These are phyloP conservation scores for Odontesthes bonariensis DNA, from an alignment of 2,113 vertebrate genomes.

Conservation along the genomic window DNA sequence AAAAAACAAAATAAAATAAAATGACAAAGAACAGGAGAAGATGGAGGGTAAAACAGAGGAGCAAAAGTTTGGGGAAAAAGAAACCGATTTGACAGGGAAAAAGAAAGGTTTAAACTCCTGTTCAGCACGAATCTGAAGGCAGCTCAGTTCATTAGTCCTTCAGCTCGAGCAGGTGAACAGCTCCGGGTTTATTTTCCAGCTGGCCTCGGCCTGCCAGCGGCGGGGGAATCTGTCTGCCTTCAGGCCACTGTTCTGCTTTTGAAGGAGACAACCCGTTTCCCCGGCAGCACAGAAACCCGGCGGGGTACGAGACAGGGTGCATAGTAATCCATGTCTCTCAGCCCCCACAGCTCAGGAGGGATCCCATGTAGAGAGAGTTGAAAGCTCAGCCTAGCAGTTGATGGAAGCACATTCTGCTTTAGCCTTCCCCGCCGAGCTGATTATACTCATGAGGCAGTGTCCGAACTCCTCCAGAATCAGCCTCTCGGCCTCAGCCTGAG, in stretches of 20 bases:
- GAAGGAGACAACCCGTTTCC: constrained; percentile 13
- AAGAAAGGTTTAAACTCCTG: constrained; percentile 8
- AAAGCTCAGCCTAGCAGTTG: constrained; percentile 86
- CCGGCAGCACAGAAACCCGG: constrained; percentile 30
- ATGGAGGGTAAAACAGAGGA: constrained; percentile 31
- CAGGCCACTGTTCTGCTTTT: constrained; percentile 20
- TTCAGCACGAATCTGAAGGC: constrained; percentile 18
- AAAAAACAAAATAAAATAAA: constrained; percentile 20
- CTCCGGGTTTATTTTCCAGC: constrained; percentile 38
- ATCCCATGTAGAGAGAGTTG: constrained; percentile 8
- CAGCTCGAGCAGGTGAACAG: constrained; percentile 21
- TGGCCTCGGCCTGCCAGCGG: constrained; percentile 13
- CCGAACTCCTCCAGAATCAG: constrained; percentile 99
- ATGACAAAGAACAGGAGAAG: constrained; percentile 24
- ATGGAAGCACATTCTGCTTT: constrained; percentile 93
- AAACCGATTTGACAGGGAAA: background rate
- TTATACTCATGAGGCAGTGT: constrained; percentile 96
- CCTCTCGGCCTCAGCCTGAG: constrained; percentile 89
- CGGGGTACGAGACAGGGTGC: constrained; percentile 10
- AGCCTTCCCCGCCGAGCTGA: constrained; percentile 95
- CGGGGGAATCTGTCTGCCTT: background rate
- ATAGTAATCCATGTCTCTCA: background rate
- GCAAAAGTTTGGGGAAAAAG: constrained; percentile 20
- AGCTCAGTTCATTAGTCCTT: constrained; percentile 36
- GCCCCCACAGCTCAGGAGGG: constrained; percentile 12